Evolutionary conservation across 2,113 vertebrate species (phyloP), one percentile per base, ranked within the genome.

Genomic region (Microcebus griseorufus): DNA sequence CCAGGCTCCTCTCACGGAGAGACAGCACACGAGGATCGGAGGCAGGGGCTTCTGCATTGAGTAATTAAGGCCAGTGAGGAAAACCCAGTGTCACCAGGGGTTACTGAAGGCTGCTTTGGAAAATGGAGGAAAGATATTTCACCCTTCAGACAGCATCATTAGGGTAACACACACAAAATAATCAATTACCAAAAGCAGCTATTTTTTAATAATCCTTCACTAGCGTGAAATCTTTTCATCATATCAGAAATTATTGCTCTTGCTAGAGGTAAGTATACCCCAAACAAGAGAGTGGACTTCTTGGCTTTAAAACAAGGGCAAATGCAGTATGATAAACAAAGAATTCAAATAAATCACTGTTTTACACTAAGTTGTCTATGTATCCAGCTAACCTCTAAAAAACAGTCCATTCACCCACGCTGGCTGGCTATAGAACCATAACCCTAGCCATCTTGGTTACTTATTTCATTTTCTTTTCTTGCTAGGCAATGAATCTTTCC

Each of bases 181-280:
- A 96, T 84, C 90, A 92, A 95, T 95, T 96, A 96, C 58, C 93
- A 90, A 97, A 97, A 95, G 85, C 25, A 4, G 82, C 82, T 86
- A 73, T 81, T 60, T 97, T 96, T 88, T 39, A 94, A 93, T 94
- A 94, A 93, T 93, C 73, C 60, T 87, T 95, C 60, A 34, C 53
- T 69, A 53, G 10, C 0, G 3, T 76, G 80, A 95, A 84, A 93
- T 88, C 37, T 32, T 64, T 90, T 93, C 23, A 94, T 76, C 64
- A 87, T 23, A 62, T 75, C 53, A 78, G 93, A 95, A 94, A 94
- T 58, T 67, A 92, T 29, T 29, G 76, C 53, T 95, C 55, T 83
- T 88, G 67, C 67, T 81, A 81, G 69, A 90, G 55, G 62, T 75
- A 45, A 73, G 29, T 37, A 37, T 73, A 55, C 1, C 22, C 53